Evolutionary conservation across 1,140 invertebrate genomes (phyloP), one percentile per base, ranked within the genome.

Genomic region (Drosophila serrata): DNA sequence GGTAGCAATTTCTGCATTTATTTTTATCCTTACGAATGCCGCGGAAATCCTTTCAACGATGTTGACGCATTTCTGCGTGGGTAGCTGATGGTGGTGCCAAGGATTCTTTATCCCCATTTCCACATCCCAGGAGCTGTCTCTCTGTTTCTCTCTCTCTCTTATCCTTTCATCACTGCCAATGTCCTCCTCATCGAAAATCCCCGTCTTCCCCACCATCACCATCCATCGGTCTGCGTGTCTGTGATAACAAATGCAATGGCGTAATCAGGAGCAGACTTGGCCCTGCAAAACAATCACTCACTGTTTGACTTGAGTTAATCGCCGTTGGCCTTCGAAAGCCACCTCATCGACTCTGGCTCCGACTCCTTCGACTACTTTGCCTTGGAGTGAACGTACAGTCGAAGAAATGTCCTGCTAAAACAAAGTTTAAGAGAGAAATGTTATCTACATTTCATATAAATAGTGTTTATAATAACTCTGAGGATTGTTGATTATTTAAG

Each of bases 1-100:
- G 84, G 85, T 84, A 84, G 81, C 85, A 88, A 88, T 90, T 88
- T 84, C 78, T 90, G 85, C 81, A 90, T 85, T 88, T 88, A 88
- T 90, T 85, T 88, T 90, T 81, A 90, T 88, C 78, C 74, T 45
- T 79, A 59, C 78, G 85, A 72, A 79, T 85, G 74, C 84, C 84
- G 84, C 85, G 85, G 85, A 88, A 88, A 90, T 88, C 85, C 84
- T 88, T 79, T 61, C 62, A 86, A 76, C 58, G 84, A 72, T 68
- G 79, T 87, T 76, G 79, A 77, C 72, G 73, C 72, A 37, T 74
- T 84, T 74, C 68, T 82, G 82, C 84, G 75, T 86, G 84, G 74
- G 33, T 61, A 19, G 40, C 40, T 56, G 13, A 42, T 55, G 15
- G 22, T 31, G 40, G 35, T 61, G 27, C 33, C 51, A 40, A 49